Conservation (phyloP, 92 coral and sea anemone species). For the Siderastrea siderea region DNA sequence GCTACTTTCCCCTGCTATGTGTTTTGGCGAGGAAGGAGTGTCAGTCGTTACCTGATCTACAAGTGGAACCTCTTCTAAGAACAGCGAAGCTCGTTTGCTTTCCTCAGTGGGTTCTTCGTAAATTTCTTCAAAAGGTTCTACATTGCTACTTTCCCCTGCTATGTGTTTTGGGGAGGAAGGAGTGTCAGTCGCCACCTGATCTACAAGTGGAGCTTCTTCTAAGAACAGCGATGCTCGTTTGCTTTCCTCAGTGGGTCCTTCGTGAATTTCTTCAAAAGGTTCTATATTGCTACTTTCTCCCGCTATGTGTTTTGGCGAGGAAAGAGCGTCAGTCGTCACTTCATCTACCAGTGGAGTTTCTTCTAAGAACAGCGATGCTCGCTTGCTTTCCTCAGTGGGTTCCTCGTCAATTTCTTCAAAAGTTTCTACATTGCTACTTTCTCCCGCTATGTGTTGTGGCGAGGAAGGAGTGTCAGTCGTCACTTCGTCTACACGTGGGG, state of each 20-base stretch:
- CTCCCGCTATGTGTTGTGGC: conserved; percentile 36
- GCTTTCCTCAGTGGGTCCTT: not conserved
- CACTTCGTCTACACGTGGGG: not conserved
- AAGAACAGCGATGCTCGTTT: conserved; percentile 13
- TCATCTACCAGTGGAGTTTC: conserved; percentile 1
- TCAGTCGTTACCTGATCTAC: conserved; percentile 31
- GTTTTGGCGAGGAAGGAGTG: conserved; percentile 35
- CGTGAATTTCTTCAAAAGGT: not conserved
- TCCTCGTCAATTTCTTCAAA: conserved; percentile 12
- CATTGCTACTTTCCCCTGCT: not conserved
- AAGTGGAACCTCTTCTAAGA: conserved; percentile 3
- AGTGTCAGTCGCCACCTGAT: conserved; percentile 10
- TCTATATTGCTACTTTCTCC: conserved; percentile 13
- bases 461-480: conserved; percentile 19
- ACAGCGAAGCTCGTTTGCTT: conserved; percentile 3
- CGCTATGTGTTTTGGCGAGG: conserved; percentile 22
- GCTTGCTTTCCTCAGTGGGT: conserved; percentile 12
- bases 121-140: not conserved
- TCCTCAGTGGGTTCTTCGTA: not conserved
- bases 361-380: conserved; percentile 20
- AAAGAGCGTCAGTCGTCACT: not conserved
- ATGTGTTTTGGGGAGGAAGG: conserved; percentile 39
- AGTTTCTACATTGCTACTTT: not conserved
- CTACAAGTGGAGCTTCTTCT: conserved; percentile 12
- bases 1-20: conserved; percentile 48